Conservation (phyloP, 2,113 vertebrate species). For the Actenoides hombroni region DNA sequence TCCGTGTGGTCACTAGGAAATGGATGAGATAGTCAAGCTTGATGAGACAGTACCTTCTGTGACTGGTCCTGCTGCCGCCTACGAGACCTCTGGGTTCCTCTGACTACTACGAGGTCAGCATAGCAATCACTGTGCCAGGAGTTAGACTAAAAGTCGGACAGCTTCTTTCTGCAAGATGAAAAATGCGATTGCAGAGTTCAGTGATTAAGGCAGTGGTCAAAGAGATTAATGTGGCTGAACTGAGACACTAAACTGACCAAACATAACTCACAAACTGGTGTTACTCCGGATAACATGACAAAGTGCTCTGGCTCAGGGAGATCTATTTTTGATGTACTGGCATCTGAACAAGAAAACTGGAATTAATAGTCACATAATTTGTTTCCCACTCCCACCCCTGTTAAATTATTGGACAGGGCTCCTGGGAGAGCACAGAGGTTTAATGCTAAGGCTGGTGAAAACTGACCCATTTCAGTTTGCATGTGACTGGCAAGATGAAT, state of each 20-base stretch:
- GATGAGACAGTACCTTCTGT: background rate
- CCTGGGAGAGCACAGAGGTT: background rate
- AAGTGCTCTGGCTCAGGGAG: background rate
- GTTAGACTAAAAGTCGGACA: background rate
- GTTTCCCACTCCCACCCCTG: background rate
- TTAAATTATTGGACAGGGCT: background rate
- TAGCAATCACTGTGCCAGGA: background rate
- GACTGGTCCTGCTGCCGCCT: background rate
- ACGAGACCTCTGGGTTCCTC: background rate
- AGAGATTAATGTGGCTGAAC: conserved; percentile 19
- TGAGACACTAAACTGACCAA: background rate
- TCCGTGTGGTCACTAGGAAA: background rate
- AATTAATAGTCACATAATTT: conserved; percentile 26
- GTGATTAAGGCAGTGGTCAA: conserved; percentile 29
- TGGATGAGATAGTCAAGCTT: background rate
- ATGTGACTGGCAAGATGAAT: background rate
- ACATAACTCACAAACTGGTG: background rate
- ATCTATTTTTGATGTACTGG: conserved; percentile 32
- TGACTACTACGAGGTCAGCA: background rate
- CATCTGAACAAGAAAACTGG: background rate
- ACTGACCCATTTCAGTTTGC: background rate
- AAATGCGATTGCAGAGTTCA: conserved; percentile 9
- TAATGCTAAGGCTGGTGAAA: background rate
- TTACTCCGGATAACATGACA: background rate
- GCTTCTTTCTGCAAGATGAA: conserved; percentile 10